phyloP scores from a whole-genome alignment of 1,140 invertebrate species.

The Drosophila pallidifrons region DNA sequence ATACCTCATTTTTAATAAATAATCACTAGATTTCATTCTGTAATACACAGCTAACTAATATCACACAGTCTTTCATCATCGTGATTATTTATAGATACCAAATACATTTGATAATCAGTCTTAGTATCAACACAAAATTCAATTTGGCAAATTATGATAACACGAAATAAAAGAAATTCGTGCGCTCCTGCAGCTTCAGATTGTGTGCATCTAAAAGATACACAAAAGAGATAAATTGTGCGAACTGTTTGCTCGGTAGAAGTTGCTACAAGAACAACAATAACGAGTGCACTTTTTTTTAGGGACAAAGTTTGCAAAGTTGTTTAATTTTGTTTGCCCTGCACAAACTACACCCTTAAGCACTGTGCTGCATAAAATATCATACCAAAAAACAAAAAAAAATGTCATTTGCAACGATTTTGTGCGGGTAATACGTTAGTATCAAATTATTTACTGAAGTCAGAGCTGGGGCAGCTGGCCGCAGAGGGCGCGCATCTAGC shows the following conservation, averaged over 20 bases:
- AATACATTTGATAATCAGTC: not conserved
- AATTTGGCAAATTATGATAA: not conserved
- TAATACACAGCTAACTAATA: no score
- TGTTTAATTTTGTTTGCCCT: constrained; percentile 66
- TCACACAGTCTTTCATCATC: no score
- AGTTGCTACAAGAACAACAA: constrained; percentile 41
- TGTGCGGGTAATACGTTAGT: constrained; percentile 63
- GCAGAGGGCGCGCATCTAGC: constrained; percentile 44
- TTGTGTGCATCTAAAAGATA: constrained; percentile 9
- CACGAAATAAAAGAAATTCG: not conserved
- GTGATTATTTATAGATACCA: no score
- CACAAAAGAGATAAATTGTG: constrained; percentile 23
- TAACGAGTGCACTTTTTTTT: constrained; percentile 51
- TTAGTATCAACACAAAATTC: not conserved
- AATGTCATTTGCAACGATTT: constrained; percentile 39
- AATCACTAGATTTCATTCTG: no score
- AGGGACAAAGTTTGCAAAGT: constrained; percentile 53
- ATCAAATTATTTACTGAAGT: constrained; percentile 60
- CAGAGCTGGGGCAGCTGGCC: not conserved
- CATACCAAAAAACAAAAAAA: not conserved
- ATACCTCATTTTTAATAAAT: no score
- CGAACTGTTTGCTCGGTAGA: not conserved
- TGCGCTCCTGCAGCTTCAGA: not conserved
- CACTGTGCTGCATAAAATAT: constrained; percentile 31
- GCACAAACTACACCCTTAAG: constrained; percentile 63